A percentile compares a stretch with the other conserved stretches of the same genome.
Conservation (phyloP, 1,140 invertebrate genomes). For the Bombyx mandarina region DNA sequence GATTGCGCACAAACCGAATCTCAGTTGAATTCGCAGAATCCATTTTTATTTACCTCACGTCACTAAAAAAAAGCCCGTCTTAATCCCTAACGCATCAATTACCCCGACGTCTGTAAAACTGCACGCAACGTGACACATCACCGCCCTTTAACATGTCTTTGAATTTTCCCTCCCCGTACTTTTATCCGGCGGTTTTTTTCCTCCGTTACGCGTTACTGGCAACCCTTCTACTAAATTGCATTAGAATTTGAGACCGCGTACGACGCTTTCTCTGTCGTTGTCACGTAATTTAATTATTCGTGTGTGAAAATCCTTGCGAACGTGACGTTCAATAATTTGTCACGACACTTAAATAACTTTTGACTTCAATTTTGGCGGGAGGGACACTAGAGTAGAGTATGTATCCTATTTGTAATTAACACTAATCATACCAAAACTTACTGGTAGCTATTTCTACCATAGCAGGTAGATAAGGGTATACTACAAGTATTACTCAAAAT, state of each 20-base stretch:
- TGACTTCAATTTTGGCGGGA: no score
- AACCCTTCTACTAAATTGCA: conserved; percentile 63
- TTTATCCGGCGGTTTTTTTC: conserved; percentile 25
- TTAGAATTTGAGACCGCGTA: conserved; percentile 31
- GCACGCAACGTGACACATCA: conserved; percentile 31
- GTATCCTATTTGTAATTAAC: no score
- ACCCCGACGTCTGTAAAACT: conserved; percentile 21
- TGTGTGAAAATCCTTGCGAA: no score
- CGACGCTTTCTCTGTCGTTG: conserved; percentile 16
- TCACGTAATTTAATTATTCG: conserved; percentile 1
- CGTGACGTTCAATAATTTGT: no score
- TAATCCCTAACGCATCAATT: conserved; percentile 46
- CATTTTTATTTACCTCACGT: conserved; percentile 11
- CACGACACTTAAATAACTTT: no score
- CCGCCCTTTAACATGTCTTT: conserved; percentile 51
- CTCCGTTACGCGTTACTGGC: conserved; percentile 51
- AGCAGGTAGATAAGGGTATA: no score
- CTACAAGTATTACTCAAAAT: no score
- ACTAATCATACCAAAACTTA: no score
- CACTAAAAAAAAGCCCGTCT: conserved; percentile 24
- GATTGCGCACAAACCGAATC: not conserved
- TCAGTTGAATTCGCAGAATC: not conserved
- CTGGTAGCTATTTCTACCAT: no score
- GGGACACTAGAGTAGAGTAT: no score
- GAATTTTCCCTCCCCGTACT: conserved; percentile 26